Evolutionary conservation across 2,797 vertebrate genomes (phyloP).

Genomic region (Triplophysa bombifrons): DNA sequence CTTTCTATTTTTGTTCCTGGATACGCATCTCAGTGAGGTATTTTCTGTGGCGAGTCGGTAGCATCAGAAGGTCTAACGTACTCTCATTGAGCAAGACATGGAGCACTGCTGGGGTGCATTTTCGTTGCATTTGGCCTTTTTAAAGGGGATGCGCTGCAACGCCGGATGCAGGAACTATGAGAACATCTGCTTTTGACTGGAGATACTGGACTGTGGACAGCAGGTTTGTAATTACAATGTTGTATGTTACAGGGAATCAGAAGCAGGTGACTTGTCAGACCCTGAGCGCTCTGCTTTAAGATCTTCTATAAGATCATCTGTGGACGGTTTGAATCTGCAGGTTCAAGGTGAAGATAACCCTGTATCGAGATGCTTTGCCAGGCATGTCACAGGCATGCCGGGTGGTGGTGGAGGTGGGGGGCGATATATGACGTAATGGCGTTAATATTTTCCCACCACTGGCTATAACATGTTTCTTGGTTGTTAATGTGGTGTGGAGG

Average conservation of each 20-base stretch:
- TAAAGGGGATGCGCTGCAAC: slow-evolving; percentile 85
- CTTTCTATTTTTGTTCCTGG: slow-evolving; percentile 99
- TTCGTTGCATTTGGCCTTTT: slow-evolving; percentile 71
- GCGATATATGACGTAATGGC: slow-evolving; percentile 60
- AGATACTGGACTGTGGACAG: slow-evolving; percentile 81
- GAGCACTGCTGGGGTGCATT: slow-evolving; percentile 92
- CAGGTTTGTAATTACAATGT: slow-evolving; percentile 85
- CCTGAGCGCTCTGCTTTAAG: slow-evolving; percentile 38
- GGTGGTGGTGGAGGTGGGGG: background rate
- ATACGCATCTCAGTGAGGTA: slow-evolving; percentile 99
- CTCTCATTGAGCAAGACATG: slow-evolving; percentile 88
- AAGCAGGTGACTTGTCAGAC: slow-evolving; percentile 48
- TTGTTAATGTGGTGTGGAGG: slow-evolving; percentile 26
- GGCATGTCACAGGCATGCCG: slow-evolving; percentile 43
- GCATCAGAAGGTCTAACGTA: slow-evolving; percentile 98
- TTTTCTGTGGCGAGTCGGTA: slow-evolving; percentile 99
- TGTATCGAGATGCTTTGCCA: slow-evolving; percentile 49
- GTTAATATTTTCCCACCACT: slow-evolving; percentile 45
- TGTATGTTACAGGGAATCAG: slow-evolving; percentile 41
- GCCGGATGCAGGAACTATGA: slow-evolving; percentile 73
- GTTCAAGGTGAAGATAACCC: slow-evolving; percentile 63
- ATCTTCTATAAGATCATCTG: slow-evolving; percentile 24
- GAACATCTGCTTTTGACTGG: slow-evolving; percentile 88
- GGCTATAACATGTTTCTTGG: slow-evolving; percentile 31
- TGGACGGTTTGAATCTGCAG: slow-evolving; percentile 65